phyloP scores from a whole-genome alignment of 2,888 invertebrate species.

The Sesia apiformis region DNA sequence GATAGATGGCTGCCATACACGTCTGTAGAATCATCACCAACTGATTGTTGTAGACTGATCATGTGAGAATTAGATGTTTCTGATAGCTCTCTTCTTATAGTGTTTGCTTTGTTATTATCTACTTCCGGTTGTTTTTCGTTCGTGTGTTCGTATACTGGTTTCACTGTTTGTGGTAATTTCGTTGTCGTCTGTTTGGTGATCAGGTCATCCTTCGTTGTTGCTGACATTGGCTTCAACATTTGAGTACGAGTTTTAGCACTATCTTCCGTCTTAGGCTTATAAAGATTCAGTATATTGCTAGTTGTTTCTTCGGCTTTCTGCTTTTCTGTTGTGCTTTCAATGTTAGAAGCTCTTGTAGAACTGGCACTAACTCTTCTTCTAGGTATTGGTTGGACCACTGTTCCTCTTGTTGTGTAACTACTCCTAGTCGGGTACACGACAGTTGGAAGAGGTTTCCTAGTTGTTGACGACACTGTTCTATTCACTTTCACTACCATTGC shows the following conservation, averaged over 20 bases:
- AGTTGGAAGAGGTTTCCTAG: constrained; percentile 66
- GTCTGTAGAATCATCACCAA: constrained; percentile 79
- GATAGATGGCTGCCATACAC: constrained; percentile 80
- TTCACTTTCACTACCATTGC: constrained; percentile 66
- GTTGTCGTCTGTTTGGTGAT: constrained; percentile 58
- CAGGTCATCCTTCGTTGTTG: constrained; percentile 41
- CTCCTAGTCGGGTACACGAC: constrained; percentile 70
- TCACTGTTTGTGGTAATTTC: constrained; percentile 49
- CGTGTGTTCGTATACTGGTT: constrained; percentile 70
- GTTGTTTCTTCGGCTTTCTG: constrained; percentile 43
- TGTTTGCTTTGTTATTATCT: constrained; percentile 67
- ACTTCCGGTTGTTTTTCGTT: constrained; percentile 54
- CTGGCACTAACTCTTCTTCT: constrained; percentile 59
- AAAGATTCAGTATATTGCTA: constrained; percentile 42
- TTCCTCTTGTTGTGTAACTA: constrained; percentile 72
- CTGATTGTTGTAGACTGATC: constrained; percentile 72
- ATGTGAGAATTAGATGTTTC: constrained; percentile 76
- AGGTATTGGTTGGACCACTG: constrained; percentile 79
- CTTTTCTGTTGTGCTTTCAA: constrained; percentile 39
- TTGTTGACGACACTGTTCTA: constrained; percentile 67
- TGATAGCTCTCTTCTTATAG: constrained; percentile 76
- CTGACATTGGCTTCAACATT: constrained; percentile 47
- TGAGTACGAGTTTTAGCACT: constrained; percentile 42
- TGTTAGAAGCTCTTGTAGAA: constrained; percentile 36
- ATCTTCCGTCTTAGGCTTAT: constrained; percentile 47